Evolutionary conservation across 1,140 invertebrate species (phyloP), one percentile per base, ranked within the genome.

Genomic region (Sinonovacula constricta): DNA sequence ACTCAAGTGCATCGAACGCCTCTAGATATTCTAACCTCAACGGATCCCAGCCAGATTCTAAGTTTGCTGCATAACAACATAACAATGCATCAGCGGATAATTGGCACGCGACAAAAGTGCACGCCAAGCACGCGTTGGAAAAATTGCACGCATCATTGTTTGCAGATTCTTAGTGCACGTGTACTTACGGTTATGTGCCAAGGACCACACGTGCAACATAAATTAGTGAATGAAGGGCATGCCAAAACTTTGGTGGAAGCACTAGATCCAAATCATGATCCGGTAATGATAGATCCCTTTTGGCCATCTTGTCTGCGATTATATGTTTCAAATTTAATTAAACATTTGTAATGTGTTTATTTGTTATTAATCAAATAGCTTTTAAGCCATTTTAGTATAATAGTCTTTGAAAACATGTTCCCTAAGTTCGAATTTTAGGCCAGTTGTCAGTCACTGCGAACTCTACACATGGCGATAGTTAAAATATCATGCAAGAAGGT

Each of bases 41-140:
- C 88, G 18, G 91, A 93, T 66, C 93, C 93, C 0, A 89, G 91
- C 65, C 91, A 92, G 5, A 91, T 95, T 24, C 90, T 95, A 33
- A 94, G 93, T 81, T 93, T 93, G 45, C 90, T 95, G 28, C 94
- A 94, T 86, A 94, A 95, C 84, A 93, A 93, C 22, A 93, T 95
- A 51, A 94, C 94, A 3, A 92, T 94, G 88, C 94, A 94, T 84
- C 94, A 94, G 82, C 86, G 94, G 71, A 93, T 94, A n/a, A 93
- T 93, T 5, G 94, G 93, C 26, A 92, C 92, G 54, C 91, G 93
- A 74, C 92, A 93, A 78, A 92, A 92, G 81, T 94, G 94, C 86
- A 92, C 93, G 51, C 94, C 93, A 33, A 92, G 91, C 71, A 88
- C 87, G 76, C 92, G 94, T 83, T 93, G 92, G 90, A 92, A 93